Percentiles rank a stretch among this genome's conserved stretches.
Conservation (phyloP, 2,888 invertebrate genomes). For the Drosophila ustulata region DNA sequence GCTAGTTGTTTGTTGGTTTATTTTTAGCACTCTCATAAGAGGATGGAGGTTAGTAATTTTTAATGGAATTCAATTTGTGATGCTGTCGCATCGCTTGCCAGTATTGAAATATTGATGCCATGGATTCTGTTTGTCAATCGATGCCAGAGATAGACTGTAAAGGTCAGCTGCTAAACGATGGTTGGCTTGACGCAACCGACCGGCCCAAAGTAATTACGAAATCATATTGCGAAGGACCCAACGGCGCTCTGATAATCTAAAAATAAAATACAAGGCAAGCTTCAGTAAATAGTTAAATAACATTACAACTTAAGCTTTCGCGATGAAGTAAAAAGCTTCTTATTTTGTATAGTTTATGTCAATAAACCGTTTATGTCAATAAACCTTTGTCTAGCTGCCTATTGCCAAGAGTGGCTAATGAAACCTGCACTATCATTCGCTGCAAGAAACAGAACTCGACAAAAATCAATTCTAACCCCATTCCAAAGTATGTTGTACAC, state of each 20-base stretch:
- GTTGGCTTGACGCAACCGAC: not conserved
- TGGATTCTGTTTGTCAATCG: constrained; percentile 14
- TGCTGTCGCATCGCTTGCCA: constrained; percentile 43
- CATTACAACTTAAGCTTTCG: not conserved
- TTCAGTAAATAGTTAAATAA: constrained; percentile 4
- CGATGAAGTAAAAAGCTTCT: not conserved
- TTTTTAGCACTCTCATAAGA: constrained; percentile 47
- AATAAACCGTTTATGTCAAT: constrained; percentile 10
- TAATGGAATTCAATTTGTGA: constrained; percentile 53
- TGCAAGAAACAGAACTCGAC: constrained; percentile 33
- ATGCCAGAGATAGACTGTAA: not conserved
- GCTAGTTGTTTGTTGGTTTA: constrained; percentile 46
- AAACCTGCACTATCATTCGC: constrained; percentile 55
- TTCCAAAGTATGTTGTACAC: constrained; percentile 43
- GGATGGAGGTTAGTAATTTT: constrained; percentile 38
- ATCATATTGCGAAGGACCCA: not conserved
- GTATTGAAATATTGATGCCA: constrained; percentile 35
- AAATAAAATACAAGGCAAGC: not conserved
- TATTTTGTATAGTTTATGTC: not conserved
- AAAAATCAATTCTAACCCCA: constrained; percentile 76
- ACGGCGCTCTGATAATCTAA: not conserved
- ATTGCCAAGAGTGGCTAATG: constrained; percentile 25
- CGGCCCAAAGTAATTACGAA: not conserved
- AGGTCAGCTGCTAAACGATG: constrained; percentile 1
- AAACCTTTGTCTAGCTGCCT: constrained; percentile 2